Evolutionary conservation across 2,113 vertebrate species (phyloP).

Genomic region (Equus przewalskii): DNA sequence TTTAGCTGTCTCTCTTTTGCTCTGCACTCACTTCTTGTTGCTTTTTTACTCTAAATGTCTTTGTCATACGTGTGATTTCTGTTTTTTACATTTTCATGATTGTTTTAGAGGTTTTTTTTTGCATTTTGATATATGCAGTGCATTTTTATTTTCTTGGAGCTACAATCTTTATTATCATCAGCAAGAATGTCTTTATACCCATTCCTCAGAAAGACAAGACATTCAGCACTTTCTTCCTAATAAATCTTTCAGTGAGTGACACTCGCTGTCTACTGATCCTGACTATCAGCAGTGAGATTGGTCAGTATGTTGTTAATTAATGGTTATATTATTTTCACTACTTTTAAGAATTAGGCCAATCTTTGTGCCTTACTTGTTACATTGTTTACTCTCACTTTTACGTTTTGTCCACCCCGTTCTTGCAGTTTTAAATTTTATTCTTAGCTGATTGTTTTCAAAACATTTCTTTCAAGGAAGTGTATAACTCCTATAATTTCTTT

Average conservation of each 20-base stretch:
- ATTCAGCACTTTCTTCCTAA: accelerated
- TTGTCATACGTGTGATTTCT: background rate
- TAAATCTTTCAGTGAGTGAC: background rate
- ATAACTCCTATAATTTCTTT: background rate
- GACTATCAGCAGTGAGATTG: too few species aligned
- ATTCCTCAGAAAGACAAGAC: background rate
- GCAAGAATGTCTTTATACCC: too few species aligned
- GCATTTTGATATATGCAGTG: background rate
- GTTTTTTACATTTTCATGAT: background rate
- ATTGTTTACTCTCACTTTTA: background rate
- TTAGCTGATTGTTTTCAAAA: background rate
- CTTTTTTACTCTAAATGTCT: background rate
- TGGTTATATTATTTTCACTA: background rate
- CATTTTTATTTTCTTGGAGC: background rate
- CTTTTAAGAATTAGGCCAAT: background rate
- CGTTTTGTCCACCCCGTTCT: background rate
- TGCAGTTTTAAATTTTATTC: background rate
- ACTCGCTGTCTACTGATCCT: too few species aligned
- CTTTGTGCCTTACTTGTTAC: background rate
- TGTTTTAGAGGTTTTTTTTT: background rate
- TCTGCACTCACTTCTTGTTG: too few species aligned
- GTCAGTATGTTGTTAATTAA: background rate
- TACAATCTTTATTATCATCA: too few species aligned
- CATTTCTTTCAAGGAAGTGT: background rate
- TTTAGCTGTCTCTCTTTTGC: accelerated